A percentile compares a stretch with the other conserved stretches of the same genome.
These are phyloP conservation scores for Sanderia malayensis DNA, from an alignment of 30 jellyfish, hydroid and myxozoan genomes.

Conservation along the genomic window DNA sequence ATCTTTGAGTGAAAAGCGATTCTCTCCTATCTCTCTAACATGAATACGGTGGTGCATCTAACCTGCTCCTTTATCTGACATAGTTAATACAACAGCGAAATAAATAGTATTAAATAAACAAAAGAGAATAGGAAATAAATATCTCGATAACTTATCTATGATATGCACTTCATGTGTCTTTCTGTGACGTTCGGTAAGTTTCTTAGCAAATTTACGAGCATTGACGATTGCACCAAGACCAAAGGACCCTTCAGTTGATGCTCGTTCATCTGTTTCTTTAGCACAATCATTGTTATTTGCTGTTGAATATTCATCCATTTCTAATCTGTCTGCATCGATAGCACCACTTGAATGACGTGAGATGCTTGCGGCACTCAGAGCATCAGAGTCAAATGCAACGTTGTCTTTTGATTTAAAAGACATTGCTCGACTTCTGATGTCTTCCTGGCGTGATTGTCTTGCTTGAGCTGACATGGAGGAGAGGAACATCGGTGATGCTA, in stretches of 20 bases:
- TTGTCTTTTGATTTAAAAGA: neutral
- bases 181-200: conserved; percentile 64
- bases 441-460: no score
- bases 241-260: no score
- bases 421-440: no score
- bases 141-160: conserved; percentile 69
- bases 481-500: no score
- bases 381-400: neutral
- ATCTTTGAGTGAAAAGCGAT: no score
- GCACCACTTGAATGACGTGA: neutral
- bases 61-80: no score
- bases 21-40: no score
- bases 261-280: no score
- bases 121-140: conserved; percentile 63
- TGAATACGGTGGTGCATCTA: no score
- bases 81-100: conserved; percentile 39
- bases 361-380: neutral
- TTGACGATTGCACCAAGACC: conserved; percentile 38
- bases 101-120: conserved; percentile 45
- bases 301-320: neutral
- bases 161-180: conserved; percentile 61
- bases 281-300: conserved; percentile 7
- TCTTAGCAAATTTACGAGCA: conserved; percentile 35
- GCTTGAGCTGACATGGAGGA: no score
- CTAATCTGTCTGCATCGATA: neutral